Conservation (phyloP, 2,797 vertebrate species). For the Silurus lanzhouensis region DNA sequence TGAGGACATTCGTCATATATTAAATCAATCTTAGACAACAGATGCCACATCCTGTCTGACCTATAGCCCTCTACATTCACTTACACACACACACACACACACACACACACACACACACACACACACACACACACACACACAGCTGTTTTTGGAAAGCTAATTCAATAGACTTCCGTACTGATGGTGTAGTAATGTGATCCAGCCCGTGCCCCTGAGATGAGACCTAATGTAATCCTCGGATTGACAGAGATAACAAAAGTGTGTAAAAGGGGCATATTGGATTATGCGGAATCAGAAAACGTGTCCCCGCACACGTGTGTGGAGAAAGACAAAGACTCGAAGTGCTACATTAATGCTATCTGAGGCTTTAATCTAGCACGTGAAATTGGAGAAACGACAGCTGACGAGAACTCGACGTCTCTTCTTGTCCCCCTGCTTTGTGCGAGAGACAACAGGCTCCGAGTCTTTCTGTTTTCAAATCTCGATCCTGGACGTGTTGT, state of each 20-base stretch:
- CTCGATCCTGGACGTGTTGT: not conserved
- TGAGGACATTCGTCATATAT: slow-evolving; percentile 70
- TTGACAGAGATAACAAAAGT: slow-evolving; percentile 67
- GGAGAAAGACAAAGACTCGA: slow-evolving; percentile 55
- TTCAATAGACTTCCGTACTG: slow-evolving; percentile 53
- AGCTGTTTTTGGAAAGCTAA: slow-evolving; percentile 68
- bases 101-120: slow-evolving; percentile 25
- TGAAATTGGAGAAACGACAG: slow-evolving; percentile 35
- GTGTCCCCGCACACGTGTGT: slow-evolving; percentile 53
- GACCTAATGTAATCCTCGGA: slow-evolving; percentile 63
- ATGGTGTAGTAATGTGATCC: slow-evolving; percentile 69
- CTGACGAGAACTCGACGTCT: slow-evolving; percentile 22
- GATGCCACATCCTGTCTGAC: slow-evolving; percentile 72
- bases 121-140: slow-evolving; percentile 40
- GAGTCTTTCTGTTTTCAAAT: not conserved
- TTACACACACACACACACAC: slow-evolving; percentile 21
- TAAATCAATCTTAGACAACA: slow-evolving; percentile 72
- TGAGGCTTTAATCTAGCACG: slow-evolving; percentile 39
- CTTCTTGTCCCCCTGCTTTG: not conserved
- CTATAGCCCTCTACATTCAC: slow-evolving; percentile 15
- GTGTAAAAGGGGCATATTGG: slow-evolving; percentile 67
- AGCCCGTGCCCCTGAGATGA: slow-evolving; percentile 65
- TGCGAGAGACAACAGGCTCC: not conserved
- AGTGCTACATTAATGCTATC: slow-evolving; percentile 40
- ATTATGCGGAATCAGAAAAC: slow-evolving; percentile 71